Evolutionary conservation across 2,113 vertebrate species (phyloP).

Genomic region (Dunckerocampus dactyliophorus): DNA sequence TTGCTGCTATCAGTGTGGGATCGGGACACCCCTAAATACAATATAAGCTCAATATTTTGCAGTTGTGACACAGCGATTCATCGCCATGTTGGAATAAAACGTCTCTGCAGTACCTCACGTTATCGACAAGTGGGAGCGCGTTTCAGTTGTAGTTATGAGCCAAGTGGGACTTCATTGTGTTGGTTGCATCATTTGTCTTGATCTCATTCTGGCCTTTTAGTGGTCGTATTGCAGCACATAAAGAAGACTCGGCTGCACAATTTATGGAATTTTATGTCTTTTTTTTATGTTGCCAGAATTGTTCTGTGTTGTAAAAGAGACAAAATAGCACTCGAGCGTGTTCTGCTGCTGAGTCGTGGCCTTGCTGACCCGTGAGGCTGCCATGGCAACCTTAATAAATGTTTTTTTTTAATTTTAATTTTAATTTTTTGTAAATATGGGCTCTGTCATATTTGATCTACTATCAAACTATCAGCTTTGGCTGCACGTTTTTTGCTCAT

Average conservation of each 20-base stretch:
- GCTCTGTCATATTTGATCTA: slow-evolving; percentile 36
- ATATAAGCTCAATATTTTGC: no score
- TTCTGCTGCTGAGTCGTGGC: not conserved
- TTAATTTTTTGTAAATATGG: no score
- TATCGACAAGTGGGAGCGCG: not conserved
- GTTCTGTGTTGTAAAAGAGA: slow-evolving; percentile 21
- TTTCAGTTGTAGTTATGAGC: no score
- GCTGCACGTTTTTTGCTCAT: not conserved
- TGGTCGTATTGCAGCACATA: slow-evolving; percentile 22
- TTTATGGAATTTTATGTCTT: slow-evolving; percentile 7
- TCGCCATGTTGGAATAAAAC: no score
- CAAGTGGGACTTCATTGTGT: slow-evolving; percentile 24
- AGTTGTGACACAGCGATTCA: no score
- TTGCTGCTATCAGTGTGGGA: no score
- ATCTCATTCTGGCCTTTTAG: slow-evolving; percentile 43
- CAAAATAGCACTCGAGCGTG: slow-evolving; percentile 14
- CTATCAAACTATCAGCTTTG: slow-evolving; percentile 1
- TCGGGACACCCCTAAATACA: no score
- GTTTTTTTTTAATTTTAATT: not conserved
- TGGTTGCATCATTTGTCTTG: slow-evolving; percentile 39
- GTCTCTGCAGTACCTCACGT: no score
- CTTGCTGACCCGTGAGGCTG: slow-evolving; percentile 34
- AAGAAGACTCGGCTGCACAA: no score
- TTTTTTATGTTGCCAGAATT: slow-evolving; percentile 8
- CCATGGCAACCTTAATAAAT: slow-evolving; percentile 29